These are phyloP conservation scores for Hypanus sabinus DNA, from an alignment of 2,113 vertebrate species.

Conservation along the genomic window DNA sequence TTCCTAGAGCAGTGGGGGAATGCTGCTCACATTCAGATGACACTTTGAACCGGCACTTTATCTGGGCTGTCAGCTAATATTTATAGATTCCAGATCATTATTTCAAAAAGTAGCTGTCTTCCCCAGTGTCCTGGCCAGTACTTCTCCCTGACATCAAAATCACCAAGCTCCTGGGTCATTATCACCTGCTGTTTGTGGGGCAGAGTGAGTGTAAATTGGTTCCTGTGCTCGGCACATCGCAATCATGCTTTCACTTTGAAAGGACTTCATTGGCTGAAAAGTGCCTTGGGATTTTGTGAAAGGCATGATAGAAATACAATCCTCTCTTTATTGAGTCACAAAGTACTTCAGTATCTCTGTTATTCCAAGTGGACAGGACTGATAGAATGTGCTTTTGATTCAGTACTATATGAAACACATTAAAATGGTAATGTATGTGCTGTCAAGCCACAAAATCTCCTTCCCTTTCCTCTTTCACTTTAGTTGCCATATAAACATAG, in stretches of 20 bases:
- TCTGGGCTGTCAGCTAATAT: too few species aligned
- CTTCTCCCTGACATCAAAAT: too few species aligned
- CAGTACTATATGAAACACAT: not conserved
- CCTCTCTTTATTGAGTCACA: not conserved
- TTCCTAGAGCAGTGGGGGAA: too few species aligned
- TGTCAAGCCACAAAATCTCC: not conserved
- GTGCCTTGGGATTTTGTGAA: not conserved
- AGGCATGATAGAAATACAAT: not conserved
- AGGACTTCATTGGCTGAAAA: not conserved
- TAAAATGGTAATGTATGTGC: conserved; percentile 1
- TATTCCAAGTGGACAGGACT: not conserved
- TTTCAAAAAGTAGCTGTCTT: too few species aligned
- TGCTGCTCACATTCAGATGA: too few species aligned
- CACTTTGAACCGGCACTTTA: too few species aligned
- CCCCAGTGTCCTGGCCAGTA: too few species aligned
- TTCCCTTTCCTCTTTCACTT: not conserved
- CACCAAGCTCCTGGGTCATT: too few species aligned
- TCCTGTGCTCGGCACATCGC: not conserved
- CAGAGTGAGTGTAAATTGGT: not conserved
- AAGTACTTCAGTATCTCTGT: not conserved
- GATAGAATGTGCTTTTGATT: not conserved
- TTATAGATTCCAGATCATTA: too few species aligned
- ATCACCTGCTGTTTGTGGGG: not conserved
- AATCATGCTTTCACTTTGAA: not conserved
- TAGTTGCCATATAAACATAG: not conserved